These are phyloP conservation scores for Alectoris magna DNA, from an alignment of 2,797 vertebrate species.

Conservation along the genomic window DNA sequence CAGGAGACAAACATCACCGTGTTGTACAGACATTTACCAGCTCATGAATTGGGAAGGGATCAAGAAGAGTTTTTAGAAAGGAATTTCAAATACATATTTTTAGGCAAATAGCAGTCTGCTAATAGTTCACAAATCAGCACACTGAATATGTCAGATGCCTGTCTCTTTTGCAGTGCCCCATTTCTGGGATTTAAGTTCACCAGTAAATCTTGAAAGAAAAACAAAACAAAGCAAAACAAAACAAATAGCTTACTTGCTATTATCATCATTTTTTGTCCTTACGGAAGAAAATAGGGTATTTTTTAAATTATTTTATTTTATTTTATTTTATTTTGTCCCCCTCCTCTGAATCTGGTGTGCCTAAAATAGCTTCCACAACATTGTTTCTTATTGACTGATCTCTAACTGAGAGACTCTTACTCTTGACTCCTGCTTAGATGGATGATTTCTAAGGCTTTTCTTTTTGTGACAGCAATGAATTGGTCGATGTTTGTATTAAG, in stretches of 20 bases:
- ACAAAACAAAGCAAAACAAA: too few species aligned
- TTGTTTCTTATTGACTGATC: slow-evolving; percentile 29
- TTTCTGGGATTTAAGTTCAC: slow-evolving; percentile 23
- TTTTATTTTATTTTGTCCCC: neutral
- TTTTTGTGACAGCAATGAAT: slow-evolving; percentile 30
- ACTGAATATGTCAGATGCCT: neutral
- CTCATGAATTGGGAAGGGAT: slow-evolving; percentile 20
- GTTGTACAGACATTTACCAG: slow-evolving; percentile 31
- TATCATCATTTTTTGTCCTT: neutral
- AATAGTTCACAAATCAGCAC: slow-evolving; percentile 52
- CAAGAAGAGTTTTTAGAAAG: slow-evolving; percentile 41
- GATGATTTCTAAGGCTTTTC: slow-evolving; percentile 33
- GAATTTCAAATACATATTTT: slow-evolving; percentile 50
- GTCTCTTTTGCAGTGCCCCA: neutral
- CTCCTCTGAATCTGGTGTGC: neutral
- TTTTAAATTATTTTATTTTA: neutral
- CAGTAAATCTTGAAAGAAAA: slow-evolving; percentile 24
- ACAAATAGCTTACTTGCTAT: neutral
- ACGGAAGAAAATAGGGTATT: neutral
- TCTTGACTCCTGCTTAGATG: slow-evolving; percentile 21
- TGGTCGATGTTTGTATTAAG: slow-evolving; percentile 39
- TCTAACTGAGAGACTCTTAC: slow-evolving; percentile 38
- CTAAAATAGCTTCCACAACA: slow-evolving; percentile 25
- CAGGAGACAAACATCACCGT: neutral
- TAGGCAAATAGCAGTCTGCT: slow-evolving; percentile 47